Evolutionary conservation across 2,797 vertebrate genomes (phyloP), one percentile per base, ranked within the genome.

Genomic region (Danio aesculapii): DNA sequence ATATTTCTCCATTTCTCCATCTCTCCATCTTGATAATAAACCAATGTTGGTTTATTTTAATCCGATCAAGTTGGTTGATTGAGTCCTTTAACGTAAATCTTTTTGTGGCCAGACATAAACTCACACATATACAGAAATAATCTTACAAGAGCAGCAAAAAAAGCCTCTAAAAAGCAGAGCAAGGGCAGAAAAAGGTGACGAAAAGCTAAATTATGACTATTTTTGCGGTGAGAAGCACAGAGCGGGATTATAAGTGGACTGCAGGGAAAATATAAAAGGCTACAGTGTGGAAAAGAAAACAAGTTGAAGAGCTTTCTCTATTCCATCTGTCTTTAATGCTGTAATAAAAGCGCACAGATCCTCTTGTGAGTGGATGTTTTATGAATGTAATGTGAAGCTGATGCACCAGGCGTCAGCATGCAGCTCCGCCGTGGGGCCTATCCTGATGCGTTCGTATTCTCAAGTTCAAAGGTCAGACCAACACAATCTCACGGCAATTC

Each of bases 381-480:
- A 52, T 52, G 46, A 63, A 63, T 70, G 50, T 3, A 30, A 30
- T 30, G 30, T 30, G 1, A 30, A 30, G 30, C 30, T 30, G 30
- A 30, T 30, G 1, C 76, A 19, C 3, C 14, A 53, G 58, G 67
- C 67, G 57, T 52, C 68, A 63, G 67, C 47, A 44, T 0, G 58
- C 30, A 79, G 77, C 77, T 79, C 68, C 39, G 13, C 47, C 8
- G 8, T 72, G 47, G 49, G 67, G 47, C 68, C 61, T 30, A 70
- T 53, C 53, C 16, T 70, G 0, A 53, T 4, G 21, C 49, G 8
- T 14, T 16, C 30, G 3, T 30, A 3, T 30, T 30, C 1, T 30
- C 30, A 30, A 30, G 30, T 30, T 30, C 30, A 30, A 30, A 30
- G 30, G 3, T 30, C 30, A 30, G 30, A 30, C n/a, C n/a, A n/a